Evolutionary conservation across 2,888 invertebrate species (phyloP), one percentile per base, ranked within the genome.

Genomic region (Scelioninae gen. 2): DNA sequence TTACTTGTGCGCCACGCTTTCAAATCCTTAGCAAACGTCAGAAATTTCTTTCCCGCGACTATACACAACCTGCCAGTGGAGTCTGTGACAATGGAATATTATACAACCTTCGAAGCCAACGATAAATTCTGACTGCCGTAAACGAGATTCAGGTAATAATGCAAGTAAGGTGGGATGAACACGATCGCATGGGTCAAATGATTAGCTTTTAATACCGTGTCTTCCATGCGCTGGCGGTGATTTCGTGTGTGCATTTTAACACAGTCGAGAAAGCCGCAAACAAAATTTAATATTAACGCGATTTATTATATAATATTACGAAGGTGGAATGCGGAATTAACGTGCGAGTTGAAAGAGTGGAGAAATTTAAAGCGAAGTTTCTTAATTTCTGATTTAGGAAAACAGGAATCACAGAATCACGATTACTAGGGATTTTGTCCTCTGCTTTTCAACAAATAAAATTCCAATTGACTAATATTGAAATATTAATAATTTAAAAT

Each of bases 51-150:
- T 46, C 48, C 37, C 18, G 39, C 48, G 48, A 60, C 48, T 60
- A 22, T 60, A 28, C 28, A 60, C 28, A 60, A 60, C 48, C 48
- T 48, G 60, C 48, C 48, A 48, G 48, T 60, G 48, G 48, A 60
- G 28, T 60, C 22, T 18, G 4, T 28, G 39, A 60, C 28, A 60
- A 48, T 60, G 13, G 61, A 48, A 61, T 61, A 61, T 61, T 48
- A 50, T 61, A 61, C 35, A 61, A 50, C 39, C 37, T 28, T 41
- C 16, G 39, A 61, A 61, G 48, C 50, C 39, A 39, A 48, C 60
- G 48, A 48, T 60, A 60, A 60, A 61, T 39, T 48, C 9, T 18
- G 28, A 57, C 43, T 13, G 57, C 31, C 18, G 39, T 61, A 39
- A 48, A 41, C 28, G 37, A 33, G 31, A 61, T 50, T 25, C 18